phyloP scores from a whole-genome alignment of 2,888 invertebrate species.

The Tachina grossa region DNA sequence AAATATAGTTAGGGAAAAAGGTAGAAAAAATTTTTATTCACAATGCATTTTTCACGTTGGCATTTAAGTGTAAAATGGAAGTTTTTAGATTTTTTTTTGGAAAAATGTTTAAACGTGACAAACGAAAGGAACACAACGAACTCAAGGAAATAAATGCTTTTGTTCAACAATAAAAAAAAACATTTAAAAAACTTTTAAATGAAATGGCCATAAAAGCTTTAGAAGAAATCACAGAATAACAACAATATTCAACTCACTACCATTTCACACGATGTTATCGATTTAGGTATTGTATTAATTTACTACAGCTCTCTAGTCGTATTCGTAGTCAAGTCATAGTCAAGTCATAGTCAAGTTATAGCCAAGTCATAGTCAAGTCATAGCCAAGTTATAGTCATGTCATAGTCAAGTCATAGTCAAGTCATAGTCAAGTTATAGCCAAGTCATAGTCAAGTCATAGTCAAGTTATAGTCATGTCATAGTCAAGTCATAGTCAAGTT shows the following conservation, averaged over 20 bases:
- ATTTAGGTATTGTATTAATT: too few relatives aligned
- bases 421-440: too few relatives aligned
- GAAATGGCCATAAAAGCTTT: neutral
- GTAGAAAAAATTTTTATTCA: neutral
- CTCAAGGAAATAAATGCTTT: neutral
- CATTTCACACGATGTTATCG: too few relatives aligned
- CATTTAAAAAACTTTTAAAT: slow-evolving; percentile 27
- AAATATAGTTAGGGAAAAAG: slow-evolving; percentile 1
- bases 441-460: too few relatives aligned
- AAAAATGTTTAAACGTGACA: slow-evolving; percentile 44
- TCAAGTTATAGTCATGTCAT: too few relatives aligned
- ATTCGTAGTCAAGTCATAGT: too few relatives aligned
- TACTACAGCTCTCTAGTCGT: too few relatives aligned
- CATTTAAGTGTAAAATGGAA: slow-evolving; percentile 43
- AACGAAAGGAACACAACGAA: slow-evolving; percentile 4
- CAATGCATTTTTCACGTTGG: slow-evolving; percentile 38
- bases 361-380: too few relatives aligned
- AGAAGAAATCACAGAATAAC: neutral
- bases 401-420: too few relatives aligned
- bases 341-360: too few relatives aligned
- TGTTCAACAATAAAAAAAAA: neutral
- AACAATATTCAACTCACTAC: neutral
- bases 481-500: too few relatives aligned
- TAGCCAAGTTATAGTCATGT: too few relatives aligned
- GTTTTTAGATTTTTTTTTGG: slow-evolving; percentile 3